A percentile compares a stretch with the other conserved stretches of the same genome.
phyloP scores from a whole-genome alignment of 1,140 invertebrate species.

The Drosophila melanica region DNA sequence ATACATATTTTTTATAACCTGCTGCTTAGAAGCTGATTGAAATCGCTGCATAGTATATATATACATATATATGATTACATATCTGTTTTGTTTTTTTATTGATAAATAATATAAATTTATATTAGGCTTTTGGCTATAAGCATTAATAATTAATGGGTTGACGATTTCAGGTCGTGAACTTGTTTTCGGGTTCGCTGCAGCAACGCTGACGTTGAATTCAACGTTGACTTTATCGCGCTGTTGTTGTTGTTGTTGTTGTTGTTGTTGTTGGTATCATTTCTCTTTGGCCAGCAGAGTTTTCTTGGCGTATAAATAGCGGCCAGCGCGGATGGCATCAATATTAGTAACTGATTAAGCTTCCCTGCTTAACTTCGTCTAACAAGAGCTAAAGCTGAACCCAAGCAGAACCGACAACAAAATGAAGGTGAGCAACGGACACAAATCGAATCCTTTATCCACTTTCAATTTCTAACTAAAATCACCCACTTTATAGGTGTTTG shows the following conservation, averaged over 20 bases:
- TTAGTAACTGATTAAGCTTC: conserved; percentile 46
- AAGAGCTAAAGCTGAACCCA: conserved; percentile 51
- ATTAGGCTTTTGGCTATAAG: background rate
- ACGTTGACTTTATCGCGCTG: background rate
- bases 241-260: conserved; percentile 13
- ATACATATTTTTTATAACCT: too few species aligned
- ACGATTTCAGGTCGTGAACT: conserved; percentile 33
- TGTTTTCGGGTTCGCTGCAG: conserved; percentile 26
- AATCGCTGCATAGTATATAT: too few species aligned
- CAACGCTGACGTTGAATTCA: conserved; percentile 7
- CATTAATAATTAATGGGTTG: conserved; percentile 12
- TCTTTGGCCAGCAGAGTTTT: conserved; percentile 28
- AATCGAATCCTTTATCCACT: background rate
- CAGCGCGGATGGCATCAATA: conserved; percentile 24
- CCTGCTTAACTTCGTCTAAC: conserved; percentile 42
- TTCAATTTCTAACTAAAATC: too few species aligned
- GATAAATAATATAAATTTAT: conserved; percentile 11
- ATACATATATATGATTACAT: too few species aligned
- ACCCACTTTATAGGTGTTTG: conserved; percentile 38
- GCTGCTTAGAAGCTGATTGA: too few species aligned
- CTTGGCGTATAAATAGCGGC: conserved; percentile 39
- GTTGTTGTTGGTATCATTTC: conserved; percentile 30
- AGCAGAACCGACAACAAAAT: conserved; percentile 64
- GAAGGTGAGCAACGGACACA: conserved; percentile 37
- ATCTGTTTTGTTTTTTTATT: background rate